Percentiles rank a stretch among this genome's conserved stretches.
These are phyloP conservation scores for Galerucella calmariensis DNA, from an alignment of 2,888 invertebrate species.

Conservation along the genomic window DNA sequence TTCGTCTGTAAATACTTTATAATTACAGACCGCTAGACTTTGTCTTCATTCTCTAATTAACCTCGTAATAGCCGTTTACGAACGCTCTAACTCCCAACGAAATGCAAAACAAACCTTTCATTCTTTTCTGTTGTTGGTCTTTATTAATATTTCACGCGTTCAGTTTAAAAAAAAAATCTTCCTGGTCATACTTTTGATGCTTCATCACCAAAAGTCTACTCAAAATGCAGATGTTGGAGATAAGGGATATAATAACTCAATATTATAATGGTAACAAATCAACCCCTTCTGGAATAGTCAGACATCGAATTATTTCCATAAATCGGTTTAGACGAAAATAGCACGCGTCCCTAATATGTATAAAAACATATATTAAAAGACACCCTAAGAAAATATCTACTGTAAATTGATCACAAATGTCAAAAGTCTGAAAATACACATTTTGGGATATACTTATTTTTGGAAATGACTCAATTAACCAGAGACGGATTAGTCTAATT, in stretches of 20 bases:
- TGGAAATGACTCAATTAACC: constrained; percentile 45
- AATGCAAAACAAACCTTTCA: constrained; percentile 45
- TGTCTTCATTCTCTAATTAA: constrained; percentile 63
- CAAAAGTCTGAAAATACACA: constrained; percentile 52
- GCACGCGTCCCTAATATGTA: constrained; percentile 31
- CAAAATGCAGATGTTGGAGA: no score
- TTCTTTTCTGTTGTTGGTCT: background rate
- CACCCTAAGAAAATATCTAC: constrained; percentile 33
- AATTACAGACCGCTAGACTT: constrained; percentile 65
- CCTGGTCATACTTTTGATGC: no score
- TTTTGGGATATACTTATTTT: constrained; percentile 53
- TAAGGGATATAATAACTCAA: constrained; percentile 19
- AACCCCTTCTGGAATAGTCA: constrained; percentile 36
- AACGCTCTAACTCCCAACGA: constrained; percentile 11
- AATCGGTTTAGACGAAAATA: constrained; percentile 38
- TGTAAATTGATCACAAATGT: constrained; percentile 57
- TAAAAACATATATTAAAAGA: constrained; percentile 39
- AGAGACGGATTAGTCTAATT: constrained; percentile 10
- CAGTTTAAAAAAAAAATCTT: background rate
- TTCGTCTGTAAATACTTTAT: constrained; percentile 65
- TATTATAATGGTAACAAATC: constrained; percentile 23
- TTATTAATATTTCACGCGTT: background rate
- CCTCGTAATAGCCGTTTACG: constrained; percentile 59
- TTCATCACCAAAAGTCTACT: no score
- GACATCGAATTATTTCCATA: constrained; percentile 38